These are phyloP conservation scores for Gnatocerus cornutus DNA, from an alignment of 2,888 invertebrate species.

Conservation along the genomic window DNA sequence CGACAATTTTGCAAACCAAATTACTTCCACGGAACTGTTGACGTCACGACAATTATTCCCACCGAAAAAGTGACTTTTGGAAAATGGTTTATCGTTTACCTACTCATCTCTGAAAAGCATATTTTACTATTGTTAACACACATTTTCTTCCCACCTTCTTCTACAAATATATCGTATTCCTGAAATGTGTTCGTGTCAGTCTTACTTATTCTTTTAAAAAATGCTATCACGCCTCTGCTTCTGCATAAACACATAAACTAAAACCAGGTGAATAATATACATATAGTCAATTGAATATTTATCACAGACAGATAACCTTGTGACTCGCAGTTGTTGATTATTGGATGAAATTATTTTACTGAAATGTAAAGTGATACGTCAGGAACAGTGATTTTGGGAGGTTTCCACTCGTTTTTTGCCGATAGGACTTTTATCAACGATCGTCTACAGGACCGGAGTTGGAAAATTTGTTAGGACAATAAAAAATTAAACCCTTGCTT, in stretches of 20 bases:
- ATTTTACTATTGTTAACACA: conserved; percentile 23
- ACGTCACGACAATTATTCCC: neutral
- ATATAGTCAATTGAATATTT: conserved; percentile 43
- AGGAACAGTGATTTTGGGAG: too few relatives aligned
- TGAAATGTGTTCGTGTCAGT: conserved; percentile 16
- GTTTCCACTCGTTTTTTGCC: too few relatives aligned
- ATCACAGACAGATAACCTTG: conserved; percentile 41
- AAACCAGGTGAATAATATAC: conserved; percentile 23
- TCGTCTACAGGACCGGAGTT: too few relatives aligned
- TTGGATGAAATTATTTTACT: conserved; percentile 31
- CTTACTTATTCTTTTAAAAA: conserved; percentile 18
- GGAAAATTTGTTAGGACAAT: too few relatives aligned
- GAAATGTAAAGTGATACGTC: conserved; percentile 8
- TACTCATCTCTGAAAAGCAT: conserved; percentile 12
- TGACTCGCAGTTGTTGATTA: conserved; percentile 21
- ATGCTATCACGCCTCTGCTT: conserved; percentile 25
- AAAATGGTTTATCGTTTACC: neutral
- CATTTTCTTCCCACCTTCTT: conserved; percentile 15
- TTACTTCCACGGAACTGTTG: neutral
- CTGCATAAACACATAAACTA: conserved; percentile 15
- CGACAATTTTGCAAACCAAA: conserved; percentile 28
- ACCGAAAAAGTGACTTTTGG: neutral
- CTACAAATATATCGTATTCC: conserved; percentile 21
- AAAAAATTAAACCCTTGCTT: neutral
- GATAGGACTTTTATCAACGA: too few relatives aligned